Evolutionary conservation across 2,888 invertebrate genomes (phyloP).

Genomic region (Pheosia tremula): DNA sequence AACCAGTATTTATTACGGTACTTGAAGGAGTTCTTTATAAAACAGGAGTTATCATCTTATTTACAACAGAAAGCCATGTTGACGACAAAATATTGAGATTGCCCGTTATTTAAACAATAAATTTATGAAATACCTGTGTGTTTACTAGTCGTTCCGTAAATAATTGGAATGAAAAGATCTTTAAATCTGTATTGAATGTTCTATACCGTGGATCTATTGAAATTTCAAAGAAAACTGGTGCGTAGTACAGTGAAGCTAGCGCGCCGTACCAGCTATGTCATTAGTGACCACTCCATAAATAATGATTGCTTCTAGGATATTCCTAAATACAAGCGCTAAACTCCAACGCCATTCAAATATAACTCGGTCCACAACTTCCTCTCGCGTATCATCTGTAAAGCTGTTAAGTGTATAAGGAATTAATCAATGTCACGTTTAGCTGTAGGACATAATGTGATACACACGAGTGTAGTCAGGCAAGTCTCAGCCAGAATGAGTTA

Average conservation of each 20-base stretch:
- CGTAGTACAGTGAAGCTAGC: slow-evolving; percentile 7
- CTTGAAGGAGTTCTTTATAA: too few relatives aligned
- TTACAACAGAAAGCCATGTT: too few relatives aligned
- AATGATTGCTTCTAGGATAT: slow-evolving; percentile 32
- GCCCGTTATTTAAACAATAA: too few relatives aligned
- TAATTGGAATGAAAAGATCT: not conserved
- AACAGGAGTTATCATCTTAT: too few relatives aligned
- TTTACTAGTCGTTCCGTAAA: not conserved
- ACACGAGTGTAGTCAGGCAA: slow-evolving; percentile 23
- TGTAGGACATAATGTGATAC: slow-evolving; percentile 17
- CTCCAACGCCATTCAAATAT: slow-evolving; percentile 27
- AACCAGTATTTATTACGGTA: too few relatives aligned
- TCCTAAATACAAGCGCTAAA: slow-evolving; percentile 22
- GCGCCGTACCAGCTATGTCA: slow-evolving; percentile 26
- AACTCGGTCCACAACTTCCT: slow-evolving; percentile 35
- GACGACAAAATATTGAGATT: too few relatives aligned
- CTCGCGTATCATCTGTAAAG: slow-evolving; percentile 13
- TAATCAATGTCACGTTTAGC: slow-evolving; percentile 24
- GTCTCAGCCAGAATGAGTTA: slow-evolving; percentile 16
- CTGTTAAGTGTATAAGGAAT: slow-evolving; percentile 22
- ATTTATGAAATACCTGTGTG: too few relatives aligned
- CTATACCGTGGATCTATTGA: slow-evolving; percentile 16
- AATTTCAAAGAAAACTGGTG: slow-evolving; percentile 9
- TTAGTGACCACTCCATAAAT: slow-evolving; percentile 23
- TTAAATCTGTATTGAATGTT: not conserved